phyloP scores from a whole-genome alignment of 2,113 vertebrate species.

The Uria lomvia region DNA sequence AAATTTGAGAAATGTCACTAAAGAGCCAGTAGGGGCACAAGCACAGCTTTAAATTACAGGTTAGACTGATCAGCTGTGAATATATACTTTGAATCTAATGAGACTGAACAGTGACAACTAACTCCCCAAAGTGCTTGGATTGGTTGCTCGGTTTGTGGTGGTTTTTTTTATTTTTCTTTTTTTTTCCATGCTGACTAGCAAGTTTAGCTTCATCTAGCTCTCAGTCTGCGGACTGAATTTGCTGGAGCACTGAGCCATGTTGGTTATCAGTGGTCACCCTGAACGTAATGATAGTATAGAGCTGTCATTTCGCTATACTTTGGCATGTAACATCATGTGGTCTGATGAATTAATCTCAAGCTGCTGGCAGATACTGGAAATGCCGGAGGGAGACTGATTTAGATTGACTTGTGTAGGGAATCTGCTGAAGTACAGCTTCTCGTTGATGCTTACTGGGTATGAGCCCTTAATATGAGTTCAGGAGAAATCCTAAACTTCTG shows the following conservation, averaged over 20 bases:
- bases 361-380: neutral
- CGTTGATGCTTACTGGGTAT: neutral
- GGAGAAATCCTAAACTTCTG: neutral
- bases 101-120: neutral
- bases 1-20: neutral
- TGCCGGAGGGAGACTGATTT: neutral
- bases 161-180: fast-evolving
- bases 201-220: neutral
- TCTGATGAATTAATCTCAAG: neutral
- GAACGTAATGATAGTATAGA: neutral
- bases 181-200: neutral
- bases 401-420: neutral
- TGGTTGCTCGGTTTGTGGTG: neutral
- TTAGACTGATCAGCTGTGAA: neutral
- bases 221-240: neutral
- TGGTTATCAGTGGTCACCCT: neutral
- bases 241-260: neutral
- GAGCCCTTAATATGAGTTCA: neutral
- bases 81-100: neutral
- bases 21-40: neutral
- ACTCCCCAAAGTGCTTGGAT: neutral
- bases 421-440: neutral
- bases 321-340: neutral
- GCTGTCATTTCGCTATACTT: neutral
- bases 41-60: neutral